Percentiles rank a stretch among this genome's conserved stretches.
These are phyloP conservation scores for Scleropages formosus DNA, from an alignment of 2,797 vertebrate genomes.

Conservation along the genomic window DNA sequence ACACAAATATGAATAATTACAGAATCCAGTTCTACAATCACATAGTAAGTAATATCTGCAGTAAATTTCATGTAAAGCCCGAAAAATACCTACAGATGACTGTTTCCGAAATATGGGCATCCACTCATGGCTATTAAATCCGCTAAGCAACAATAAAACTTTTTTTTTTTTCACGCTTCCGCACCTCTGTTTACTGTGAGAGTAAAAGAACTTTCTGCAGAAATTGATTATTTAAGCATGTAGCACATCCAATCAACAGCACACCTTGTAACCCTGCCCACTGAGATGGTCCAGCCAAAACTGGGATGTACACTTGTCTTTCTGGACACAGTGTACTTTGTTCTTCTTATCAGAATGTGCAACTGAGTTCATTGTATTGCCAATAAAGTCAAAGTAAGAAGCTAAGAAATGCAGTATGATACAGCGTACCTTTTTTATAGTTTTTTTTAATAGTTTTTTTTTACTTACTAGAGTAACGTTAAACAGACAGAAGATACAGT, in stretches of 20 bases:
- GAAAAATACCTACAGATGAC: conserved; percentile 62
- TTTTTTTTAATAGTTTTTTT: too few relatives aligned
- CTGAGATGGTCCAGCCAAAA: conserved; percentile 43
- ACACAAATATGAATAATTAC: conserved; percentile 17
- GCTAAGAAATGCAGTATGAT: too few relatives aligned
- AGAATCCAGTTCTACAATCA: conserved; percentile 1
- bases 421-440: too few relatives aligned
- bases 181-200: conserved; percentile 31
- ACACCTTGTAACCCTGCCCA: conserved; percentile 46
- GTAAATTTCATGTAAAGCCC: not conserved
- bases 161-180: conserved; percentile 20
- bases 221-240: conserved; percentile 55
- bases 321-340: conserved; percentile 54
- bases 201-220: conserved; percentile 37
- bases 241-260: conserved; percentile 54
- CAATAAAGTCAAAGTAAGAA: not conserved
- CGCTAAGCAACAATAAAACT: conserved; percentile 16
- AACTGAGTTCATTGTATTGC: not conserved
- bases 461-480: too few relatives aligned
- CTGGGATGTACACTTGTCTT: conserved; percentile 13
- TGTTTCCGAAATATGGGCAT: conserved; percentile 74
- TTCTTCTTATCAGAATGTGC: conserved; percentile 41
- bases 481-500: too few relatives aligned
- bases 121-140: conserved; percentile 66
- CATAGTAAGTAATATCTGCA: not conserved